Evolutionary conservation across 2,888 invertebrate species (phyloP).

Genomic region (Caenorhabditis afra): DNA sequence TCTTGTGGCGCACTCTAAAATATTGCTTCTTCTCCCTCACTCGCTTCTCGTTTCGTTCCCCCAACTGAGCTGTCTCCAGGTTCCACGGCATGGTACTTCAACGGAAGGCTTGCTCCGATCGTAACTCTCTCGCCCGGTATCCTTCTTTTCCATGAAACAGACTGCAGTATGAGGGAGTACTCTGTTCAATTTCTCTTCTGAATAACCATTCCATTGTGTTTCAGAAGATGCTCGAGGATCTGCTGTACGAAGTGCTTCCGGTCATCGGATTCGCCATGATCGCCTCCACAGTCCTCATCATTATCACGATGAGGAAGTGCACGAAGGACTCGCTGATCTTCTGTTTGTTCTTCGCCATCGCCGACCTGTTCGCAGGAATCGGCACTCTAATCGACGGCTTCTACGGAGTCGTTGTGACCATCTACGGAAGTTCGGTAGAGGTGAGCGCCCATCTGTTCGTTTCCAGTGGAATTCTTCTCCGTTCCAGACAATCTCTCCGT

Average conservation of each 20-base stretch:
- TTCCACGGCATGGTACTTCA: constrained; percentile 50
- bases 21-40: constrained; percentile 23
- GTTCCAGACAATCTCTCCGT: constrained; percentile 47
- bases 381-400: constrained; percentile 61
- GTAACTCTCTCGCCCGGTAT: neutral
- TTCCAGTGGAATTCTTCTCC: no score
- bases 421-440: constrained; percentile 61
- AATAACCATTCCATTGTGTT: neutral
- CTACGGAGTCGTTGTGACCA: constrained; percentile 63
- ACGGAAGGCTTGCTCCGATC: constrained; percentile 42
- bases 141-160: neutral
- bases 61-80: constrained; percentile 41
- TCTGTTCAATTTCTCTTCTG: neutral
- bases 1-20: constrained; percentile 29
- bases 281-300: constrained; percentile 53
- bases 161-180: constrained; percentile 4
- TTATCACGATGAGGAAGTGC: constrained; percentile 45
- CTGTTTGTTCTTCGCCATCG: constrained; percentile 56
- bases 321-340: constrained; percentile 51
- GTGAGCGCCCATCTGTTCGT: neutral
- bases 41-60: neutral
- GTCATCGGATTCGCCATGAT: constrained; percentile 66
- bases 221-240: constrained; percentile 70
- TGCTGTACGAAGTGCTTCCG: constrained; percentile 68
- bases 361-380: constrained; percentile 52